Conservation (phyloP, 2,888 invertebrate genomes). For the Drosophila recens region DNA sequence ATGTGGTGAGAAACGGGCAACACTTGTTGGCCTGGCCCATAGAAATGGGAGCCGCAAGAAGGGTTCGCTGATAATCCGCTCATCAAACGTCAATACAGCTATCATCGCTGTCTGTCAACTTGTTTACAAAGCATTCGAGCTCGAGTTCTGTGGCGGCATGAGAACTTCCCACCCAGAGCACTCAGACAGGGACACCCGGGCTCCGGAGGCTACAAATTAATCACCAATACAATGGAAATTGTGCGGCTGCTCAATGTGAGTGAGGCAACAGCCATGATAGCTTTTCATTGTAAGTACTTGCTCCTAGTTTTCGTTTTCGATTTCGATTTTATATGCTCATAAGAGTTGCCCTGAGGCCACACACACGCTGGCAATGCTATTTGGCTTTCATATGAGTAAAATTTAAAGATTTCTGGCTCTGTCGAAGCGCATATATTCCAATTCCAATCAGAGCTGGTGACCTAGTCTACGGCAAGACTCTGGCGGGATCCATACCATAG, state of each 20-base stretch:
- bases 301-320: constrained; percentile 2
- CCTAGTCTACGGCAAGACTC: neutral
- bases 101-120: constrained; percentile 64
- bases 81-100: constrained; percentile 79
- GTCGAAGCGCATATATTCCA: constrained; percentile 1
- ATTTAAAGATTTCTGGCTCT: neutral
- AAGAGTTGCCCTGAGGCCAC: constrained; percentile 62
- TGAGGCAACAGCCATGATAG: constrained; percentile 49
- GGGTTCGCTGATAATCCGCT: constrained; percentile 74
- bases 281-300: constrained; percentile 51
- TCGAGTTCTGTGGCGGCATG: constrained; percentile 26
- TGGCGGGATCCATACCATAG: neutral
- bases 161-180: constrained; percentile 29
- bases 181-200: constrained; percentile 34
- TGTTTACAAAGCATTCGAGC: constrained; percentile 69
- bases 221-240: constrained; percentile 78
- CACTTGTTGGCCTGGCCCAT: constrained; percentile 54
- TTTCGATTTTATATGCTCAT: neutral
- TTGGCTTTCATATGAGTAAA: constrained; percentile 25
- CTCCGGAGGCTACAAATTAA: constrained; percentile 74
- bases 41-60: constrained; percentile 10
- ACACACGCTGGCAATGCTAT: constrained; percentile 58
- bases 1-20: constrained; percentile 22
- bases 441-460: constrained; percentile 8
- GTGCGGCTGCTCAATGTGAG: constrained; percentile 59